Evolutionary conservation across 53 echinoderm and acorn worm species (phyloP), one percentile per base, ranked within the genome.

Genomic region (Holothuria scabra): DNA sequence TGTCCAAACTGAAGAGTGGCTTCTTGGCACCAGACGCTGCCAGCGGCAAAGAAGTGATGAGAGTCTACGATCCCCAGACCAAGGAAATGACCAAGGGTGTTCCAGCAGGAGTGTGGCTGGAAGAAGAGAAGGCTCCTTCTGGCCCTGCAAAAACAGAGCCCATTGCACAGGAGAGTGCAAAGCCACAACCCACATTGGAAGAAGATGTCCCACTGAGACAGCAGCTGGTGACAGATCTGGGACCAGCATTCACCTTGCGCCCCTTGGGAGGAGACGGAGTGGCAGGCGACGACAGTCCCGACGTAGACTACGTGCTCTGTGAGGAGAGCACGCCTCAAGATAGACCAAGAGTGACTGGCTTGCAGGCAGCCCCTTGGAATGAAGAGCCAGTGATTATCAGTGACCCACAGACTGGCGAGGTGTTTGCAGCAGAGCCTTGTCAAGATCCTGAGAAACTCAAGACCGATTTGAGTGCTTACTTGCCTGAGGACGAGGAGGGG

Each of bases 201-300:
- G 57, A 88, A 66, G 65, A 69, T 76, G 76, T 85, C 44, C 92
- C 92, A 60, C 44, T 74, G 60, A 34, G 33, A 37, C 59, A 83
- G 13, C 94, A 94, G 83, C 56, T 94, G 22, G 76, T 91, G 21
- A 94, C 94, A 23, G 83, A 87, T 34, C 85, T 89, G 81, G 94
- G 94, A 56, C 94, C 87, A 14, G 94, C 94, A 16, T 94, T 87
- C 80, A 79, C 89, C 23, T 66, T 94, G 26, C 75, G 75, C 56
- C 94, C 94, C 25, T 28, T 89, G 28, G 56, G 76, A 83, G 87
- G 87, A 52, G 86, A 68, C 22, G 64, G 66, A 29, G 48, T 56
- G 20, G 80, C 84, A 44, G 84, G 84, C 14, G 79, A 67, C 41
- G 80, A 85, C 67, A 66, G 83, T 41, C 89, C 89, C 25, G 68